These are phyloP conservation scores for Tangara arthus DNA, from an alignment of 2,797 vertebrate genomes.

Conservation along the genomic window DNA sequence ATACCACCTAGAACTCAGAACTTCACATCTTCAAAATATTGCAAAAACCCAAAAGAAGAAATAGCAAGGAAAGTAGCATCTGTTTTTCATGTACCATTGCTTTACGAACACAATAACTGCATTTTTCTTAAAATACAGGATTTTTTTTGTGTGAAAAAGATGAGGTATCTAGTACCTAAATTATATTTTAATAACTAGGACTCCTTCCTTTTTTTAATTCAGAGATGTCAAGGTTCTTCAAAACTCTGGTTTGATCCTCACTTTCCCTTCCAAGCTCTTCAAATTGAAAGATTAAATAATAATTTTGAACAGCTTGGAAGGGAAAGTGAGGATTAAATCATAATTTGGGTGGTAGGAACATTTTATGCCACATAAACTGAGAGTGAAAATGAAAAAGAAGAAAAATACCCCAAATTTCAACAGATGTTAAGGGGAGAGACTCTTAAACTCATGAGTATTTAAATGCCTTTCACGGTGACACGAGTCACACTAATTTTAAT, in stretches of 20 bases:
- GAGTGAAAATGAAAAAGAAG: background rate
- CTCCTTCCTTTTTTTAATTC: background rate
- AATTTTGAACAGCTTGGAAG: background rate
- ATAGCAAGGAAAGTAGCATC: background rate
- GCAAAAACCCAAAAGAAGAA: background rate
- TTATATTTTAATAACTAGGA: background rate
- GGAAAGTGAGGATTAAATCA: background rate
- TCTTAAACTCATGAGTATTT: background rate
- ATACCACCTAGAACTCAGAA: background rate
- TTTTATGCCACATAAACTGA: background rate
- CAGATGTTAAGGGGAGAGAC: background rate
- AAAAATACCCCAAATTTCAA: background rate
- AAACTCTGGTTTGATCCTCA: background rate
- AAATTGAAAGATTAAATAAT: background rate
- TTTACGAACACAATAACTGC: background rate
- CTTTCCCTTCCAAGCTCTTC: background rate
- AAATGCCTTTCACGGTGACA: background rate
- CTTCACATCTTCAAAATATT: background rate
- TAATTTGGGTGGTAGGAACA: background rate
- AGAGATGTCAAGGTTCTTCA: background rate
- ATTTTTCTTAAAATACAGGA: background rate
- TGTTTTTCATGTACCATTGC: background rate
- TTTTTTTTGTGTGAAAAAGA: background rate
- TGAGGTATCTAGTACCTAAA: background rate
- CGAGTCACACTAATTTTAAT: fast-evolving